phyloP scores from a whole-genome alignment of 30 jellyfish, hydroid and myxozoan genomes.

The Hydractinia symbiolongicarpus region DNA sequence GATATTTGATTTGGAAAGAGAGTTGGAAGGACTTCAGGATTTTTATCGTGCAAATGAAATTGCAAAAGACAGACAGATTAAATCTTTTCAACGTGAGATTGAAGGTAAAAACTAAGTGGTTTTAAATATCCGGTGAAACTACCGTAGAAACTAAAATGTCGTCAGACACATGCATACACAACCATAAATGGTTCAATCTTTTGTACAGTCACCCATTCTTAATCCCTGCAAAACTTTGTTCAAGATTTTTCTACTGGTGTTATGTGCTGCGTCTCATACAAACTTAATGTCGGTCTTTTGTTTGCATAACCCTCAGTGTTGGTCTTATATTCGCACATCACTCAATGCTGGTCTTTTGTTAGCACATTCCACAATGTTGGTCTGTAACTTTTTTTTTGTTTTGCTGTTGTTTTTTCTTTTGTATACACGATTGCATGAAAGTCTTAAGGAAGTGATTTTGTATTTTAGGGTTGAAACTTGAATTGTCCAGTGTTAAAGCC shows the following conservation, averaged over 20 bases:
- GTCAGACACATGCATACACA: too few relatives aligned
- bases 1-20: conserved; percentile 48
- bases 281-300: too few relatives aligned
- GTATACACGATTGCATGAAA: neutral
- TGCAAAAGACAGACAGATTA: conserved; percentile 64
- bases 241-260: too few relatives aligned
- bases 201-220: too few relatives aligned
- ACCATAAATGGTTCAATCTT: too few relatives aligned
- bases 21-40: conserved; percentile 59
- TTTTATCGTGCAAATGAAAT: conserved; percentile 48
- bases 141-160: too few relatives aligned
- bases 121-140: too few relatives aligned
- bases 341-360: neutral
- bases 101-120: conserved; percentile 28
- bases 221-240: too few relatives aligned
- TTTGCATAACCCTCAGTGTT: too few relatives aligned
- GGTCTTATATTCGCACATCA: too few relatives aligned
- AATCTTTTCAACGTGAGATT: conserved; percentile 60
- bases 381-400: neutral
- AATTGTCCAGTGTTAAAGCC: conserved; percentile 69
- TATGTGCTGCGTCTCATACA: too few relatives aligned
- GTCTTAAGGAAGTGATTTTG: neutral
- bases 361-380: neutral
- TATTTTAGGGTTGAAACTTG: conserved; percentile 43
- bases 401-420: neutral